Evolutionary conservation across 2,888 invertebrate species (phyloP).

Genomic region (Sesia bembeciformis): DNA sequence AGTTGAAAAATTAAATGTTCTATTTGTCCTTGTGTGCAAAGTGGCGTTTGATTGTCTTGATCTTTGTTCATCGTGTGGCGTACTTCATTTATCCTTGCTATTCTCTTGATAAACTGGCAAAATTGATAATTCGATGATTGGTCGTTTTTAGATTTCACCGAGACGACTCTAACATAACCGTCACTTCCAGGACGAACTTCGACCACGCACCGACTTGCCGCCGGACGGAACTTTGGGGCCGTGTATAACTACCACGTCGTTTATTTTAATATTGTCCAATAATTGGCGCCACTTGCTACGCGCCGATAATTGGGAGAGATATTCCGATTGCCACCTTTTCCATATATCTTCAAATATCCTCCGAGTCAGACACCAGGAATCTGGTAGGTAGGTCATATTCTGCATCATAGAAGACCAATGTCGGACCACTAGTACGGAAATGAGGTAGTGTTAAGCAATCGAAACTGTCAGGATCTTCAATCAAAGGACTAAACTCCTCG

Average conservation of each 20-base stretch:
- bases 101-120: background rate
- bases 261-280: no score
- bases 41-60: background rate
- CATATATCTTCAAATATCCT: background rate
- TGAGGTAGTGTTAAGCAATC: no score
- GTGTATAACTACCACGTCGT: no score
- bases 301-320: no score
- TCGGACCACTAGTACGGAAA: background rate
- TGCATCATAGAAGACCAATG: no score
- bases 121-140: background rate
- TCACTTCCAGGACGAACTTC: no score
- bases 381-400: background rate
- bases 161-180: no score
- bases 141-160: background rate
- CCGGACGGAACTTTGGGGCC: no score
- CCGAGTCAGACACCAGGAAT: background rate
- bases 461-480: no score
- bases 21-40: background rate
- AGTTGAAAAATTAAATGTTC: no score
- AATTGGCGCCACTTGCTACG: no score
- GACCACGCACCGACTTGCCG: no score
- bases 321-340: background rate
- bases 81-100: background rate
- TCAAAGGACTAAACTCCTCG: background rate
- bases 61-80: background rate